A percentile compares a stretch with the other conserved stretches of the same genome.
These are phyloP conservation scores for Hippocampus guttulatus DNA, from an alignment of 2,113 vertebrate species.

Conservation along the genomic window DNA sequence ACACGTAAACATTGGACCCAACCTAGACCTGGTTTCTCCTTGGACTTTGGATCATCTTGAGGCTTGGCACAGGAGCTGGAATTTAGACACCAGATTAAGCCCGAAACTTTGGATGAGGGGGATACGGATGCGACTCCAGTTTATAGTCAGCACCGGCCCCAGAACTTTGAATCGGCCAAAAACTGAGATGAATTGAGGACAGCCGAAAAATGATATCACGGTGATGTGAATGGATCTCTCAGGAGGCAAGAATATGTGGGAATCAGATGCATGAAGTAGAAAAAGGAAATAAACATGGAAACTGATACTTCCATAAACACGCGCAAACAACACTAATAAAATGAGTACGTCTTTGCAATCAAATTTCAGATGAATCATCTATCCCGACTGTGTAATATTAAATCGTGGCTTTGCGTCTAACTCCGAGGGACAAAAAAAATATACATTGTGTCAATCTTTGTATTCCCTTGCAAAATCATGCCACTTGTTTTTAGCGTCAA, in stretches of 20 bases:
- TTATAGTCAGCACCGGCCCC: slow-evolving; percentile 19
- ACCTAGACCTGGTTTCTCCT: slow-evolving; percentile 34
- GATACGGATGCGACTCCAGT: slow-evolving; percentile 21
- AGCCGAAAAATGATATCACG: background rate
- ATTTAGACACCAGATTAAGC: slow-evolving; percentile 26
- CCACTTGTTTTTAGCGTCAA: slow-evolving; percentile 15
- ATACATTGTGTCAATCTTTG: slow-evolving; percentile 1
- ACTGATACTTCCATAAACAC: slow-evolving; percentile 40
- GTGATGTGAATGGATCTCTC: slow-evolving; percentile 14
- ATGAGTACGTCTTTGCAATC: slow-evolving; percentile 37
- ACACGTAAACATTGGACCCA: slow-evolving; percentile 35
- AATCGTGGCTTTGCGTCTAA: slow-evolving; percentile 25
- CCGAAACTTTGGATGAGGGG: slow-evolving; percentile 21
- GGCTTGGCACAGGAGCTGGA: slow-evolving; percentile 37
- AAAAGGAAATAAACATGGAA: slow-evolving; percentile 37
- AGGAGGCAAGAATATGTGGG: slow-evolving; percentile 14
- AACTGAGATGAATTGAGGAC: slow-evolving; percentile 4
- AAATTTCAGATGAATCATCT: slow-evolving; percentile 40
- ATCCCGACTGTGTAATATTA: slow-evolving; percentile 33
- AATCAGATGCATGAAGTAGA: slow-evolving; percentile 44
- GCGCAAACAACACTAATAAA: slow-evolving; percentile 29
- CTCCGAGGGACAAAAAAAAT: background rate
- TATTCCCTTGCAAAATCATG: slow-evolving; percentile 17
- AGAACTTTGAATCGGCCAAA: slow-evolving; percentile 8
- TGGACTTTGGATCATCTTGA: slow-evolving; percentile 24